These are phyloP conservation scores for Pimephales promelas DNA, from an alignment of 2,113 vertebrate genomes.

Conservation along the genomic window DNA sequence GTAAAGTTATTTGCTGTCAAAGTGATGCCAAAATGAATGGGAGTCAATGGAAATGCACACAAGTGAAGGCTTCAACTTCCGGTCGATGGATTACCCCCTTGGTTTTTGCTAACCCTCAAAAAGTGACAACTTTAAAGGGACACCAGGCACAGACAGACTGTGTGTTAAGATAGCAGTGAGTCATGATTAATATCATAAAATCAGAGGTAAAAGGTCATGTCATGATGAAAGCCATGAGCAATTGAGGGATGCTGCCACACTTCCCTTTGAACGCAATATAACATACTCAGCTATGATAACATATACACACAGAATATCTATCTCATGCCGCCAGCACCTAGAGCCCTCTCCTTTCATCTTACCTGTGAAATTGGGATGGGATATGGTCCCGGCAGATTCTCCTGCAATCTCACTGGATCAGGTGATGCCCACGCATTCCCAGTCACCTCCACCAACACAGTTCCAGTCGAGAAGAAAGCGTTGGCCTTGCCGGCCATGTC, in stretches of 20 bases:
- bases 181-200: constrained; percentile 36
- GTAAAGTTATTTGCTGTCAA: too few species aligned
- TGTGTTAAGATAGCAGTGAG: not conserved
- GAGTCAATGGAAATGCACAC: too few species aligned
- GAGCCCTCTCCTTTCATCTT: not conserved
- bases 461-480: constrained; percentile 77
- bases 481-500: constrained; percentile 78
- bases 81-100: too few species aligned
- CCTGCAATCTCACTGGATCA: constrained; percentile 75
- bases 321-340: not conserved
- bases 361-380: constrained; percentile 73
- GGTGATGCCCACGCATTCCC: constrained; percentile 78
- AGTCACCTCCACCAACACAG: constrained; percentile 72
- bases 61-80: too few species aligned
- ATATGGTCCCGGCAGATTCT: constrained; percentile 77
- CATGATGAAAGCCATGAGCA: constrained; percentile 45
- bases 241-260: constrained; percentile 33
- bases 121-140: too few species aligned
- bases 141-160: constrained; percentile 10
- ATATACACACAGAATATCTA: not conserved
- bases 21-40: too few species aligned
- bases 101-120: too few species aligned
- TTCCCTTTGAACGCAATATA: not conserved
- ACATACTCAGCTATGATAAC: constrained; percentile 35
- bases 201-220: constrained; percentile 38